Percentiles rank a stretch among this genome's conserved stretches.
These are phyloP conservation scores for Pyrochroa serraticornis DNA, from an alignment of 2,888 invertebrate genomes.

Conservation along the genomic window DNA sequence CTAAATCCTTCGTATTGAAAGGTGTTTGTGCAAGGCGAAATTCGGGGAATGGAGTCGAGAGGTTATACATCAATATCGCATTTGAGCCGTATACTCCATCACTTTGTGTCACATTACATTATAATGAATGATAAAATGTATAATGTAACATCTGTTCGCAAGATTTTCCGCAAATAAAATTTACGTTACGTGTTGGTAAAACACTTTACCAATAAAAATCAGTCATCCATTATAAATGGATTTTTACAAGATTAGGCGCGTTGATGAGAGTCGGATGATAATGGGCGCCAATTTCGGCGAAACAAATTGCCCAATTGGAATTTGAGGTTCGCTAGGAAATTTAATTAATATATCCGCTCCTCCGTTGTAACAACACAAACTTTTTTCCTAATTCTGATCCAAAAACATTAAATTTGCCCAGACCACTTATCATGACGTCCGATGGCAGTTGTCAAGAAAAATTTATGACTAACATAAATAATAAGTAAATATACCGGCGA, in stretches of 20 bases:
- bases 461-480: no score
- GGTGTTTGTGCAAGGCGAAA: not conserved
- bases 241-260: not conserved
- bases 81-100: slow-evolving; percentile 45
- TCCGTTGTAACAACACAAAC: no score
- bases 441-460: no score
- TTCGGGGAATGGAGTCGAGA: slow-evolving; percentile 33
- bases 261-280: no score
- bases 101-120: slow-evolving; percentile 45
- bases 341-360: no score
- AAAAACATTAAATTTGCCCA: no score
- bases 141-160: slow-evolving; percentile 47
- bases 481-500: no score
- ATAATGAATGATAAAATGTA: slow-evolving; percentile 47
- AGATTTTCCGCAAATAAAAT: slow-evolving; percentile 44
- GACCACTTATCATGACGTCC: no score
- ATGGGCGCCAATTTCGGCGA: no score
- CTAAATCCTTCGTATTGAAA: slow-evolving; percentile 1
- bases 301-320: no score
- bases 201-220: slow-evolving; percentile 27
- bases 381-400: no score
- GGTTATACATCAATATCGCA: slow-evolving; percentile 48
- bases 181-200: slow-evolving; percentile 28
- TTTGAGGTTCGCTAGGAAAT: no score
- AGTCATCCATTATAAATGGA: slow-evolving; percentile 7